Percentiles rank a stretch among this genome's conserved stretches.
phyloP scores from a whole-genome alignment of 2,797 vertebrate genomes.

The Tinamus major region DNA sequence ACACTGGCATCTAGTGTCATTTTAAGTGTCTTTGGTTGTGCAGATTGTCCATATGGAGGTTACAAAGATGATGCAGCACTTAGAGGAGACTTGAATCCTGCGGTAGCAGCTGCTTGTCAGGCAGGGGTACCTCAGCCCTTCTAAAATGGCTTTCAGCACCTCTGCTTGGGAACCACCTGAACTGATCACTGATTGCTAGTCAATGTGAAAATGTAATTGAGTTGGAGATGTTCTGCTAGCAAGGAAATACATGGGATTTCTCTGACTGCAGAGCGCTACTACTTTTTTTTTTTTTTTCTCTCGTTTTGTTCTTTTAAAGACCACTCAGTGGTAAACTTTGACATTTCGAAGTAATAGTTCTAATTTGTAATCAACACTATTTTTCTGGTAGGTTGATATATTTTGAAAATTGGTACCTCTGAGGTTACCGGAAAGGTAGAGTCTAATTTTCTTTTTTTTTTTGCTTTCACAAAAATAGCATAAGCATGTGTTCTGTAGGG shows the following conservation, averaged over 20 bases:
- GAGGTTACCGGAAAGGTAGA: background rate
- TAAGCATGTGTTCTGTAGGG: background rate
- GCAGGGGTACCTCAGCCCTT: background rate
- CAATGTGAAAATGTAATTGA: background rate
- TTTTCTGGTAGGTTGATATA: background rate
- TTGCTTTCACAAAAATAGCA: background rate
- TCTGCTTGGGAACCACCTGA: background rate
- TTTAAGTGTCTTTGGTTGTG: background rate
- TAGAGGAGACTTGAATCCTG: background rate
- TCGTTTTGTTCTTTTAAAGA: background rate
- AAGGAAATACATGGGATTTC: background rate
- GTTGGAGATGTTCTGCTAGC: background rate
- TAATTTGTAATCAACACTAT: slow-evolving; percentile 15
- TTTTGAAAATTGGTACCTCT: slow-evolving; percentile 10
- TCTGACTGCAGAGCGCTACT: background rate
- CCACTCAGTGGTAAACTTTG: background rate
- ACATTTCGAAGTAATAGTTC: background rate
- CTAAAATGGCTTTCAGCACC: background rate
- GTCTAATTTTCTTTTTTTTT: background rate
- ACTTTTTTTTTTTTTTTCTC: background rate
- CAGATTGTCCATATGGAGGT: background rate
- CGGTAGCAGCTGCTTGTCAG: background rate
- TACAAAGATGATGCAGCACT: background rate
- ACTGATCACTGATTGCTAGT: slow-evolving; percentile 18
- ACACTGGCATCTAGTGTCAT: background rate